Evolutionary conservation across 2,888 invertebrate genomes (phyloP).

Genomic region (Yponomeuta plumbellus): DNA sequence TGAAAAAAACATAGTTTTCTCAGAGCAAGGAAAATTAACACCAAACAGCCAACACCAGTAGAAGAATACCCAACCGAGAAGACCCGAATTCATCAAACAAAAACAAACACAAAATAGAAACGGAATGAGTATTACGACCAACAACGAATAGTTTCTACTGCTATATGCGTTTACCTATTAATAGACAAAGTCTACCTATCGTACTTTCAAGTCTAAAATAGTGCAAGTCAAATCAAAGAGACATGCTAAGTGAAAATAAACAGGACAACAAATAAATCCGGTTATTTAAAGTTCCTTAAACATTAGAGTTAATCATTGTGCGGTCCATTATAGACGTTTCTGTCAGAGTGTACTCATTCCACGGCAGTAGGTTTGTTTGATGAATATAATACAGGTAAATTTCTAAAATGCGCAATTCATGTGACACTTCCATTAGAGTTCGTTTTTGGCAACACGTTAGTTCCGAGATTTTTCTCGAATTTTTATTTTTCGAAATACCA

Average conservation of each 20-base stretch:
- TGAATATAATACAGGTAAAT: constrained; percentile 28
- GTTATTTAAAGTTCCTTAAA: neutral
- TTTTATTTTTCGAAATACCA: too few species aligned
- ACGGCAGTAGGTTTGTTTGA: constrained; percentile 46
- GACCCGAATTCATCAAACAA: constrained; percentile 60
- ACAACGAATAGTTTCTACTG: constrained; percentile 2
- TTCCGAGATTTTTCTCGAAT: too few species aligned
- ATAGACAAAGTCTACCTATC: neutral
- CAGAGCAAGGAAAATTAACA: constrained; percentile 42
- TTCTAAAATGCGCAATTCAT: too few species aligned
- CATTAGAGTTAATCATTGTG: neutral
- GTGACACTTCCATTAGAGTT: too few species aligned
- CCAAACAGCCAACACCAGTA: constrained; percentile 61
- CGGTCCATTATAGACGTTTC: neutral
- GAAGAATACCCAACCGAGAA: constrained; percentile 52
- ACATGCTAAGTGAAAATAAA: neutral
- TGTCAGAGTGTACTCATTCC: constrained; percentile 14
- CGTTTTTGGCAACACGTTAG: too few species aligned
- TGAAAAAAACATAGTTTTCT: neutral
- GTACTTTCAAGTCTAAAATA: neutral
- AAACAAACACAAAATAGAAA: constrained; percentile 30
- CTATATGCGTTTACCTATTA: neutral
- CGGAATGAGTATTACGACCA: constrained; percentile 10
- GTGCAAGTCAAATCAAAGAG: neutral
- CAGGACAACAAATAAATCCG: neutral